Percentiles rank a stretch among this genome's conserved stretches.
Conservation (phyloP, 2,888 invertebrate species). For the Heliconius charithonia region DNA sequence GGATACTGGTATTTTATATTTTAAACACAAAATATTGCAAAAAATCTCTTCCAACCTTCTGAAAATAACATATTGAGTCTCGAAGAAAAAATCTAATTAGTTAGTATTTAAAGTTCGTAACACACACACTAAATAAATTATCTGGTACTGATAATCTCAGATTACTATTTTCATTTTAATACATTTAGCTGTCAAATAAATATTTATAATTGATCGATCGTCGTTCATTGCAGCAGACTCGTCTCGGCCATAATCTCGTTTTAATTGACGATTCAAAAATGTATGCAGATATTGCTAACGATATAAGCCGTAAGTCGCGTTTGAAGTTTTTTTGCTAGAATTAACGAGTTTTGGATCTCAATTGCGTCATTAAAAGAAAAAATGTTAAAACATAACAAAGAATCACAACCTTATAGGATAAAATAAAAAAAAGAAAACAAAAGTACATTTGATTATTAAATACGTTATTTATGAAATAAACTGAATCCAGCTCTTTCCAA, state of each 20-base stretch:
- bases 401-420: not conserved
- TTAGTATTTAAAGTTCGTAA: not conserved
- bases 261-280: slow-evolving; percentile 38
- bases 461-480: not conserved
- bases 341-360: not conserved
- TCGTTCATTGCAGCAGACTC: slow-evolving; percentile 31
- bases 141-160: not conserved
- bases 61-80: not conserved
- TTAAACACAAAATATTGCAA: not conserved
- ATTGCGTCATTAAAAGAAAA: not conserved
- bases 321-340: not conserved
- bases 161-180: slow-evolving; percentile 15
- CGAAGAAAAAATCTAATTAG: too few species aligned
- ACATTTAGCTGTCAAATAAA: slow-evolving; percentile 19
- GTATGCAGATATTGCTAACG: slow-evolving; percentile 15
- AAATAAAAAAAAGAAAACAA: not conserved
- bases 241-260: slow-evolving; percentile 32
- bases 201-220: slow-evolving; percentile 38
- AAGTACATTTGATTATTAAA: not conserved
- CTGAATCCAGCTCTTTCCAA: not conserved
- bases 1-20: not conserved
- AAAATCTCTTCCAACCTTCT: not conserved
- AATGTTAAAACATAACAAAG: not conserved
- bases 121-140: not conserved
- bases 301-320: slow-evolving; percentile 13